These are phyloP conservation scores for Lepeophtheirus nordmannii DNA, from an alignment of 2,888 invertebrate species.

Conservation along the genomic window DNA sequence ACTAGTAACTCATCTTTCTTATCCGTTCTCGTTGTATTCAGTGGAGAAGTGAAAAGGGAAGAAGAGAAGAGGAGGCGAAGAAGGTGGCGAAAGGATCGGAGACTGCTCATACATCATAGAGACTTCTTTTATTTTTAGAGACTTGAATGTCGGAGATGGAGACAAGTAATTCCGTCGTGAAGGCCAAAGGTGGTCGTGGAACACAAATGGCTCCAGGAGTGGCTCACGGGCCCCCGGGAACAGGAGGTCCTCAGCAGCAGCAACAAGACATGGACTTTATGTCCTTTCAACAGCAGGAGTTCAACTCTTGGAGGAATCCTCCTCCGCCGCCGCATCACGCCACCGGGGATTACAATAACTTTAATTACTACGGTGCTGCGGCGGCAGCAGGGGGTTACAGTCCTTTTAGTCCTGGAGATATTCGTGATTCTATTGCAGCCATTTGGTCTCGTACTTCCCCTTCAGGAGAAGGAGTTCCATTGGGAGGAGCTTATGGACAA, in stretches of 20 bases:
- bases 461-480: conserved; percentile 11
- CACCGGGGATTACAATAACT: conserved; percentile 4
- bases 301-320: not conserved
- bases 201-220: not conserved
- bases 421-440: conserved; percentile 19
- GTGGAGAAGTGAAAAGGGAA: too few species aligned
- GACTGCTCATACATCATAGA: too few species aligned
- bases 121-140: too few species aligned
- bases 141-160: not conserved
- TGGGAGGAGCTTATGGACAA: conserved; percentile 1
- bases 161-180: not conserved
- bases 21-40: too few species aligned
- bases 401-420: conserved; percentile 10
- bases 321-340: not conserved
- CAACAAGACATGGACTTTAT: not conserved
- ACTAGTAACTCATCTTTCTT: too few species aligned
- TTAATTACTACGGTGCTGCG: not conserved
- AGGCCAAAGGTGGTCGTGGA: not conserved
- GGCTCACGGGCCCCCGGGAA: not conserved
- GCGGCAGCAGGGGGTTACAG: conserved; percentile 6
- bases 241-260: not conserved
- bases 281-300: not conserved
- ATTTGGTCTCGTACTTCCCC: conserved; percentile 21
- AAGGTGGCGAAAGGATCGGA: too few species aligned
- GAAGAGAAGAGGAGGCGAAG: too few species aligned